These are phyloP conservation scores for Pararge aegeria DNA, from an alignment of 1,140 invertebrate species.

Conservation along the genomic window DNA sequence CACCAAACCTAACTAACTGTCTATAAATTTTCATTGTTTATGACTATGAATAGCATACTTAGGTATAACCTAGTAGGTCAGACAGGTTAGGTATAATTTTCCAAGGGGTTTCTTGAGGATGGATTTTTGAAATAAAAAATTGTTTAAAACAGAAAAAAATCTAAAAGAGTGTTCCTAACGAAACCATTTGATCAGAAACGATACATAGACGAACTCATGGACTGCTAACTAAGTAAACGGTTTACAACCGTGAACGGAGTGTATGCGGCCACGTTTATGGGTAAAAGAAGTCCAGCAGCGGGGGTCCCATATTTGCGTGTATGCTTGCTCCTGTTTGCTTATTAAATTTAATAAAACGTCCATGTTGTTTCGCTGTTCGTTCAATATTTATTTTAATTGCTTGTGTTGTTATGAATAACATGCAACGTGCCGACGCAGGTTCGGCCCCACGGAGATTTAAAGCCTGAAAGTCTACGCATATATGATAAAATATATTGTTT, in stretches of 20 bases:
- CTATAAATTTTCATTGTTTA: too few relatives aligned
- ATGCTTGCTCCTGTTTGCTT: slow-evolving; percentile 23
- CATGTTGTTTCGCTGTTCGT: slow-evolving; percentile 11
- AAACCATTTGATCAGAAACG: too few relatives aligned
- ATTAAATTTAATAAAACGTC: slow-evolving; percentile 23
- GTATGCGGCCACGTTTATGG: slow-evolving; percentile 3
- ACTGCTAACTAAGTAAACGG: too few relatives aligned
- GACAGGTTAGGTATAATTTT: too few relatives aligned
- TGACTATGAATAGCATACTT: too few relatives aligned
- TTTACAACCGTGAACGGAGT: not conserved
- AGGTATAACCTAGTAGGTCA: too few relatives aligned
- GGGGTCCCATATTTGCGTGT: slow-evolving; percentile 13
- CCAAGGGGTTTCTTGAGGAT: too few relatives aligned
- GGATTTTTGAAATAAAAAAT: too few relatives aligned
- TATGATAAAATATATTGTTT: not conserved
- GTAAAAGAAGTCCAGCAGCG: not conserved
- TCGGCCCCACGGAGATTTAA: not conserved
- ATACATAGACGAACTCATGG: too few relatives aligned
- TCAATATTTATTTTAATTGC: slow-evolving; percentile 25
- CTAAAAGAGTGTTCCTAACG: too few relatives aligned
- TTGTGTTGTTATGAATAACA: slow-evolving; percentile 10
- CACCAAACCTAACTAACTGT: too few relatives aligned
- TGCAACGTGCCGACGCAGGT: not conserved
- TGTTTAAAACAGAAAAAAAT: too few relatives aligned
- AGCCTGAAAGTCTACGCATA: not conserved